These are phyloP conservation scores for Decapterus maruadsi DNA, from an alignment of 2,797 vertebrate genomes.

Conservation along the genomic window DNA sequence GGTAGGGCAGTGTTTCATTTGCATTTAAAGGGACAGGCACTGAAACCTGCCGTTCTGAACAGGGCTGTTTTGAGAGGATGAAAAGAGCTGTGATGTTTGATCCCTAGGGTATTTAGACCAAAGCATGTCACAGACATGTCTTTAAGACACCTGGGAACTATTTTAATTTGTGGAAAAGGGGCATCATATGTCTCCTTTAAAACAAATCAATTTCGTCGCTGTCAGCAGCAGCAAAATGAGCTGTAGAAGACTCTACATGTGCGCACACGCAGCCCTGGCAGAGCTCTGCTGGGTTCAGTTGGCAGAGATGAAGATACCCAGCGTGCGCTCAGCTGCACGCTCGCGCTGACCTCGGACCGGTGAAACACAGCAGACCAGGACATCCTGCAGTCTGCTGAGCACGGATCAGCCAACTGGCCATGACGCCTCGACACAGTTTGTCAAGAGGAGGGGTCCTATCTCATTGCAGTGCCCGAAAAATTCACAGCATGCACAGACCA, in stretches of 20 bases:
- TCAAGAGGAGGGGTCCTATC: slow-evolving; percentile 10
- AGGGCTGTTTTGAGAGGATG: no score
- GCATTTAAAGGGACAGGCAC: no score
- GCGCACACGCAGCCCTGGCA: slow-evolving; percentile 13
- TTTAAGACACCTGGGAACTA: no score
- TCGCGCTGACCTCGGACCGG: slow-evolving; percentile 49
- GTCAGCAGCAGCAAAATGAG: not conserved
- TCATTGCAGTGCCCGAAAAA: not conserved
- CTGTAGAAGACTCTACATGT: not conserved
- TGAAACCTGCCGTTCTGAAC: no score
- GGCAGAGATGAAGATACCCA: slow-evolving; percentile 20
- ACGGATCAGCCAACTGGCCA: slow-evolving; percentile 41
- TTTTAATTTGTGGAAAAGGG: no score
- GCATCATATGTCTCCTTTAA: no score
- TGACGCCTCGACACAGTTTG: slow-evolving; percentile 23
- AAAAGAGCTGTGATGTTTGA: no score
- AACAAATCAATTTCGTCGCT: not conserved
- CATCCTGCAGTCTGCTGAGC: slow-evolving; percentile 51
- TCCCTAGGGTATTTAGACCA: no score
- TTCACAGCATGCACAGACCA: not conserved
- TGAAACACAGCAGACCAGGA: slow-evolving; percentile 48
- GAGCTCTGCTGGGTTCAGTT: slow-evolving; percentile 28
- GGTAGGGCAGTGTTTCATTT: no score
- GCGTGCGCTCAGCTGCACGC: slow-evolving; percentile 35
- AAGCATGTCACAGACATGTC: no score